Evolutionary conservation across 2,797 vertebrate species (phyloP).

Genomic region (Leptatherina wallacei): DNA sequence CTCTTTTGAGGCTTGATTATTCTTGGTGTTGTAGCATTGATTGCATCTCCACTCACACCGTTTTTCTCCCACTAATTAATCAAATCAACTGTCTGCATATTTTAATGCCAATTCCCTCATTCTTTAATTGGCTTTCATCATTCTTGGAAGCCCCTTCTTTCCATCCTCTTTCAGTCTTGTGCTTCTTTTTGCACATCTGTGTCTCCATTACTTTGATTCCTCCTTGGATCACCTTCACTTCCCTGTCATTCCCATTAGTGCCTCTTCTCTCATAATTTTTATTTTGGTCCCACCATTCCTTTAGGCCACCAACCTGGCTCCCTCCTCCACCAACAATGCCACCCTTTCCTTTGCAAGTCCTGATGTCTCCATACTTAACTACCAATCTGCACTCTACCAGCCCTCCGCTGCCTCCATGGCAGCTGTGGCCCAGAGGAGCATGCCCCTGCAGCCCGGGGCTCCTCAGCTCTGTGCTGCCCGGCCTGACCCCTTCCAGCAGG

Average conservation of each 20-base stretch:
- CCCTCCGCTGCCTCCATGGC: slow-evolving; percentile 96
- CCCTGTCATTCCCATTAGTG: slow-evolving; percentile 58
- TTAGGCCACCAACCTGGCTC: slow-evolving; percentile 93
- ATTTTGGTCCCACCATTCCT: slow-evolving; percentile 90
- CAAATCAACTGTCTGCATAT: slow-evolving; percentile 64
- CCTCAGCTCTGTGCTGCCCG: slow-evolving; percentile 94
- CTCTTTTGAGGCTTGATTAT: slow-evolving; percentile 56
- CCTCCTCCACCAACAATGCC: slow-evolving; percentile 96
- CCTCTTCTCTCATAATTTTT: slow-evolving; percentile 75
- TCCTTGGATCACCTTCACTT: slow-evolving; percentile 32
- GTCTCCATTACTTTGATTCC: slow-evolving; percentile 12
- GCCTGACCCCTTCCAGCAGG: slow-evolving; percentile 99
- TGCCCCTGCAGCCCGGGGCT: slow-evolving; percentile 94
- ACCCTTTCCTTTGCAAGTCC: slow-evolving; percentile 97
- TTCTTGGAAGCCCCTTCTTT: slow-evolving; percentile 11
- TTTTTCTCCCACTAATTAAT: slow-evolving; percentile 55
- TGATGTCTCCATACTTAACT: slow-evolving; percentile 98
- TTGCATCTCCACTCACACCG: slow-evolving; percentile 48
- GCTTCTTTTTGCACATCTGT: slow-evolving; percentile 25
- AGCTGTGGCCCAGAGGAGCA: slow-evolving; percentile 95
- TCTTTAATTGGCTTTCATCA: slow-evolving; percentile 41
- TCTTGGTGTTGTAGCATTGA: slow-evolving; percentile 51
- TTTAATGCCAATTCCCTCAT: slow-evolving; percentile 49
- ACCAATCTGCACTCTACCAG: slow-evolving; percentile 98
- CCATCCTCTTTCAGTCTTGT: slow-evolving; percentile 18